These are phyloP conservation scores for Arenaria interpres DNA, from an alignment of 2,113 vertebrate species.

Conservation along the genomic window DNA sequence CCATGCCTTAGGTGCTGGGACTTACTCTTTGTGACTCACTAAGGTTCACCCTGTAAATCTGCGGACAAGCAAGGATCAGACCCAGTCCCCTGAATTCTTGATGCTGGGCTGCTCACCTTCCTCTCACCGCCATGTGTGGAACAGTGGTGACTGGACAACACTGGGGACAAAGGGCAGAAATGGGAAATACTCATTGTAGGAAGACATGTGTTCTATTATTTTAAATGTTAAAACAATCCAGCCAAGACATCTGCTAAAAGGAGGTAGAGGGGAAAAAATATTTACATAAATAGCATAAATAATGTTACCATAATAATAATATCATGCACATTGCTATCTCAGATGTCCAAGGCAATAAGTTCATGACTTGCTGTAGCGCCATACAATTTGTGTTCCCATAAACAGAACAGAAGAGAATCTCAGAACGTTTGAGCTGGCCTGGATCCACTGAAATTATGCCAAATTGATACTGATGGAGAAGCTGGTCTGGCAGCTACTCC, in stretches of 20 bases:
- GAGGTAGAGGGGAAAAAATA: background rate
- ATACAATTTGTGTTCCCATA: background rate
- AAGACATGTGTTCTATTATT: background rate
- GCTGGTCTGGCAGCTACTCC: background rate
- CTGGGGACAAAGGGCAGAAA: background rate
- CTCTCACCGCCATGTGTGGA: background rate
- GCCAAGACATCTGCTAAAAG: background rate
- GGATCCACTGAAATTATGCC: background rate
- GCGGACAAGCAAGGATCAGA: background rate
- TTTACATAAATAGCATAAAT: background rate
- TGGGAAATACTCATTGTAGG: background rate
- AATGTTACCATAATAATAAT: background rate
- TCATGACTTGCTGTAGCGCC: background rate
- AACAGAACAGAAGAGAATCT: background rate
- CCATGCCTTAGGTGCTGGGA: background rate
- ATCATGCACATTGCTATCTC: background rate
- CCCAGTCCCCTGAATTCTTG: background rate
- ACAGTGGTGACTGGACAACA: background rate
- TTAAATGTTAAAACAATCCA: background rate
- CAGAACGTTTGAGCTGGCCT: background rate
- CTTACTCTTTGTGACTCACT: background rate
- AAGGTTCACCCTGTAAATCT: background rate
- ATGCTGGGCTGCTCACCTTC: background rate
- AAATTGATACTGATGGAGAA: background rate
- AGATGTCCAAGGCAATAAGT: background rate